Percentiles rank a stretch among this genome's conserved stretches.
Conservation (phyloP, 1,140 invertebrate genomes). For the Lerema accius region DNA sequence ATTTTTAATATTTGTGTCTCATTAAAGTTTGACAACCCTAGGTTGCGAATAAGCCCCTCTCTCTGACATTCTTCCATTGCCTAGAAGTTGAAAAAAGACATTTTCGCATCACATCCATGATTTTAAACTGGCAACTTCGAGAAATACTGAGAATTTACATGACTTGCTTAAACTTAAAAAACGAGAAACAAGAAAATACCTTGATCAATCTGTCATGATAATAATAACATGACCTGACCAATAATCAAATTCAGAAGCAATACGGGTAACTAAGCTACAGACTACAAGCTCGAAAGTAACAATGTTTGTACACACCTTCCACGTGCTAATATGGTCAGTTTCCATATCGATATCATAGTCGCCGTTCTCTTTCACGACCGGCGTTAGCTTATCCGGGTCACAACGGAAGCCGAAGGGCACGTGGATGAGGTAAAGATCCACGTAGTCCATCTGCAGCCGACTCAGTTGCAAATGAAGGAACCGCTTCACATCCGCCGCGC, state of each 20-base stretch:
- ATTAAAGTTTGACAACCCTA: conserved; percentile 93
- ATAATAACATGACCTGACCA: too few relatives aligned
- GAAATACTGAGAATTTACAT: too few relatives aligned
- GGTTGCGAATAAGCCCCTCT: conserved; percentile 85
- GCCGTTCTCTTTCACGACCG: conserved; percentile 82
- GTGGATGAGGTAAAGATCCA: conserved; percentile 94
- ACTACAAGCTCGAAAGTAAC: too few relatives aligned
- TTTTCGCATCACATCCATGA: too few relatives aligned
- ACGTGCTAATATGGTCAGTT: conserved; percentile 88
- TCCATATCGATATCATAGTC: conserved; percentile 85
- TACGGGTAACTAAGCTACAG: too few relatives aligned
- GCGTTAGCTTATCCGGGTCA: conserved; percentile 76
- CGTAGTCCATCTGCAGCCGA: conserved; percentile 89
- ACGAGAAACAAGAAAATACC: too few relatives aligned
- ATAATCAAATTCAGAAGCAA: too few relatives aligned
- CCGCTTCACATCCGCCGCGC: conserved; percentile 87
- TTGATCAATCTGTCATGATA: too few relatives aligned
- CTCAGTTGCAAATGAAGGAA: conserved; percentile 89
- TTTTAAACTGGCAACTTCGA: too few relatives aligned
- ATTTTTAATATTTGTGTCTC: conserved; percentile 86
- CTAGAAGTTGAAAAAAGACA: conserved; percentile 71
- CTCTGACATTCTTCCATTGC: conserved; percentile 90
- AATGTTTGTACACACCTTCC: conserved; percentile 85
- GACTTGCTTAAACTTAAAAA: too few relatives aligned
- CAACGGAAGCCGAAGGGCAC: conserved; percentile 88